Base-by-base conservation (phyloP, 2,113 vertebrate genomes). In the Speoplatyrhinus poulsoni region DNA sequence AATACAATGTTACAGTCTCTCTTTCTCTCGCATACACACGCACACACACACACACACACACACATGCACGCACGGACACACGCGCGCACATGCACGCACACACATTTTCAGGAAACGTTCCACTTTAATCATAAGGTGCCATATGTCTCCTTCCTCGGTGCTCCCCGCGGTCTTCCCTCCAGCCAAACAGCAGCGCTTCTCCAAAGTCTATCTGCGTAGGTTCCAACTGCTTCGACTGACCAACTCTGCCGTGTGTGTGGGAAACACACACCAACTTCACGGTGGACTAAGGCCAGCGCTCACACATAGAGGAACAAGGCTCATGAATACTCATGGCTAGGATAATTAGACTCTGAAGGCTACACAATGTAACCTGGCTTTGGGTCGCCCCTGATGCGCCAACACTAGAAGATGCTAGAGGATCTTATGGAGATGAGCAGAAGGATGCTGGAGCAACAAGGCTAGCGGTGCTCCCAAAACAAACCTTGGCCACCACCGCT, bases 91-190 rank as follows among this genome's bases (percentile, higher is more conserved):
- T 46, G n/a, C 47, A 65, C 60, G 47, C 10, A 62, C 33, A 48
- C 2, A 17, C 17, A 57, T 26, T 73, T 36, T 58, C 33, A 53
- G 47, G 16, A 75, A 81, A 80, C 82, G 65, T 81, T 79, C 72
- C 70, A 72, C 81, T 84, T 90, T 76, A 87, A 87, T 89, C 84
- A 87, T 78, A 60, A 82, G 69, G 75, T 63, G 60, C 81, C 89
- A 84, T 83, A 87, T 82, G 82, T 73, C 81, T 84, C 57, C 65
- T 74, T 70, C 64, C 65, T 67, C 77, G 58, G 65, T 75, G 84
- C 73, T 76, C 60, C 73, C 71, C 64, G 80, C 17, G 32, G 83
- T 59, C 75, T 76, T 46, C 26, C 79, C 82, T 56, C 63, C 54
- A 84, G 82, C 79, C 73, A 79, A 60, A 64, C 65, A 62, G 80